A percentile compares a stretch with the other conserved stretches of the same genome.
Evolutionary conservation across 2,797 vertebrate species (phyloP).

Genomic region (Rhyacichthys aspro): DNA sequence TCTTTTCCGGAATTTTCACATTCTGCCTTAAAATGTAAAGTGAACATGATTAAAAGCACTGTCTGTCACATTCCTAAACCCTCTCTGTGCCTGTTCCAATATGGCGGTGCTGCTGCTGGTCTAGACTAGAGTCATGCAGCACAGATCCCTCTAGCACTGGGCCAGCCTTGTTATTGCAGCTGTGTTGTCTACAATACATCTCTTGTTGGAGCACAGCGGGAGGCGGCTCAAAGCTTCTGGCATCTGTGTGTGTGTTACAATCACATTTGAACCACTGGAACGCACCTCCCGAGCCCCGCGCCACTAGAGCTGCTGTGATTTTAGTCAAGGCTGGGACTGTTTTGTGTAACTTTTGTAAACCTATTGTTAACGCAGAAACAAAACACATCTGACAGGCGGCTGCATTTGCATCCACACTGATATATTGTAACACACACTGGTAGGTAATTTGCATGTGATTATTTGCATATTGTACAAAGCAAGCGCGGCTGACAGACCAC

Average conservation of each 20-base stretch:
- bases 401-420: slow-evolving; percentile 57
- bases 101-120: slow-evolving; percentile 56
- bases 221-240: slow-evolving; percentile 65
- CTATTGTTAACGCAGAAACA: slow-evolving; percentile 22
- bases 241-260: slow-evolving; percentile 45
- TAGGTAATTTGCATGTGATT: slow-evolving; percentile 72
- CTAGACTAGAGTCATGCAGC: slow-evolving; percentile 64
- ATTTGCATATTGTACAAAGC: slow-evolving; percentile 75
- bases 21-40: slow-evolving; percentile 7
- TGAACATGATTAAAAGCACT: slow-evolving; percentile 6
- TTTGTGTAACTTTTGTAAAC: slow-evolving; percentile 36
- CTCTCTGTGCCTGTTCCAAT: slow-evolving; percentile 46
- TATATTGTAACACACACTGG: slow-evolving; percentile 47
- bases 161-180: slow-evolving; percentile 79
- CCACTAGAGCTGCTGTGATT: slow-evolving; percentile 42
- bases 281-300: slow-evolving; percentile 34
- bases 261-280: slow-evolving; percentile 39
- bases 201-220: slow-evolving; percentile 76
- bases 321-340: slow-evolving; percentile 29
- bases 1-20: background rate
- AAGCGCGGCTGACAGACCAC: slow-evolving; percentile 66
- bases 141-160: slow-evolving; percentile 63
- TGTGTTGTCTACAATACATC: slow-evolving; percentile 79
- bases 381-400: slow-evolving; percentile 25
- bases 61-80: slow-evolving; percentile 19